A percentile compares a stretch with the other conserved stretches of the same genome.
Evolutionary conservation across 2,888 invertebrate genomes (phyloP).

Genomic region (Chymomyza procnemis): DNA sequence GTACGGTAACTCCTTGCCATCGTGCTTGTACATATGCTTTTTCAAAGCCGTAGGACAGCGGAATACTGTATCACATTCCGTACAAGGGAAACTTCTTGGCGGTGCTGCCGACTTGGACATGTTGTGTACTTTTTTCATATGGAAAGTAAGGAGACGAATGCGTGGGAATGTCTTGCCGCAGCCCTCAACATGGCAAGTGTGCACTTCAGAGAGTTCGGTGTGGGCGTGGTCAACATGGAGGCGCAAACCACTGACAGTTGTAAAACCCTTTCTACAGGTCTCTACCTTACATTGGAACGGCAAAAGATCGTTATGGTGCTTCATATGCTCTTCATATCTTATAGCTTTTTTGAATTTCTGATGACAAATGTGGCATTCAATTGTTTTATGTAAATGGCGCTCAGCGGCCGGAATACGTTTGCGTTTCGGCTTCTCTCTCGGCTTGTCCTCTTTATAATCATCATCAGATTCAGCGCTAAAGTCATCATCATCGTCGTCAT

Average conservation of each 20-base stretch:
- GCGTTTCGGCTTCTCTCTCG: constrained; percentile 49
- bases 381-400: constrained; percentile 65
- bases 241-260: constrained; percentile 70
- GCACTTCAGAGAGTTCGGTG: constrained; percentile 69
- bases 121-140: constrained; percentile 71
- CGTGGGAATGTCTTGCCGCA: constrained; percentile 72
- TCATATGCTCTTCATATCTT: constrained; percentile 75
- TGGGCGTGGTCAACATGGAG: constrained; percentile 73
- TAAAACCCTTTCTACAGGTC: constrained; percentile 71
- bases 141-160: constrained; percentile 72
- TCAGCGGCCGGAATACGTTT: constrained; percentile 60
- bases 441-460: constrained; percentile 18
- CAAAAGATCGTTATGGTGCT: constrained; percentile 73
- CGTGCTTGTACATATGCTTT: constrained; percentile 76
- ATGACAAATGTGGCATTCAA: constrained; percentile 75
- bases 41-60: constrained; percentile 76
- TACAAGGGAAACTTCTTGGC: constrained; percentile 70
- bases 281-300: constrained; percentile 74
- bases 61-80: constrained; percentile 75
- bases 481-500: constrained; percentile 33
- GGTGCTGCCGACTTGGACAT: constrained; percentile 65
- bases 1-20: constrained; percentile 74
- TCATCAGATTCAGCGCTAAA: constrained; percentile 37
- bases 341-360: constrained; percentile 73
- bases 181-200: constrained; percentile 68